These are phyloP conservation scores for Leptinotarsa texana DNA, from an alignment of 1,140 invertebrate species.

Conservation along the genomic window DNA sequence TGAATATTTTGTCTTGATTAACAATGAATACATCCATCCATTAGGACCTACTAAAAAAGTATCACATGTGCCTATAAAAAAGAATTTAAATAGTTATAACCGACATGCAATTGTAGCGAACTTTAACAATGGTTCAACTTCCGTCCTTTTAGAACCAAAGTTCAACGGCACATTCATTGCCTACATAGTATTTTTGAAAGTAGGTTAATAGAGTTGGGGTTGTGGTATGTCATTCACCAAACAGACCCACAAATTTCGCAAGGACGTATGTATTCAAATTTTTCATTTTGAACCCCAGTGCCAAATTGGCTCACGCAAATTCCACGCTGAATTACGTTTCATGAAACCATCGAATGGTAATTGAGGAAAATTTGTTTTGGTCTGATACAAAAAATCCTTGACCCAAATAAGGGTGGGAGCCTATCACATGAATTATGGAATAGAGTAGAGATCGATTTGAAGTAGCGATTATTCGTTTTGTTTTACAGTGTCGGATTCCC, in stretches of 20 bases:
- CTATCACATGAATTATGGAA: too few relatives aligned
- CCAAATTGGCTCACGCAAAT: background rate
- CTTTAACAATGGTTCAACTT: background rate
- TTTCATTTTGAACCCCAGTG: background rate
- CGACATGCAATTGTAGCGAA: background rate
- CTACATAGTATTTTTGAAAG: background rate
- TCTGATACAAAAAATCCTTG: too few relatives aligned
- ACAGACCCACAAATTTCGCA: background rate
- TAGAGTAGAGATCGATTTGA: too few relatives aligned
- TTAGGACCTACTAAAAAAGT: too few relatives aligned
- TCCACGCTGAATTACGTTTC: background rate
- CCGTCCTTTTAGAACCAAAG: background rate
- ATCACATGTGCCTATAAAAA: too few relatives aligned
- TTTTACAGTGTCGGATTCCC: too few relatives aligned
- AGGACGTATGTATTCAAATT: background rate
- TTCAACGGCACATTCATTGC: slow-evolving; percentile 2
- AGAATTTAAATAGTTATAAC: background rate
- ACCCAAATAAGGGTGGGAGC: too few relatives aligned
- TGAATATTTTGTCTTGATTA: too few relatives aligned
- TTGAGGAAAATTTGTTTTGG: background rate
- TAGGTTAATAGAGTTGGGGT: slow-evolving; percentile 3
- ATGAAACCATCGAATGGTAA: background rate
- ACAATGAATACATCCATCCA: too few relatives aligned
- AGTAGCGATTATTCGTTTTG: too few relatives aligned
- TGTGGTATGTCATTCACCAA: slow-evolving; percentile 1